Conservation (phyloP, 2,888 invertebrate genomes). For the Caenorhabditis sulstoni region DNA sequence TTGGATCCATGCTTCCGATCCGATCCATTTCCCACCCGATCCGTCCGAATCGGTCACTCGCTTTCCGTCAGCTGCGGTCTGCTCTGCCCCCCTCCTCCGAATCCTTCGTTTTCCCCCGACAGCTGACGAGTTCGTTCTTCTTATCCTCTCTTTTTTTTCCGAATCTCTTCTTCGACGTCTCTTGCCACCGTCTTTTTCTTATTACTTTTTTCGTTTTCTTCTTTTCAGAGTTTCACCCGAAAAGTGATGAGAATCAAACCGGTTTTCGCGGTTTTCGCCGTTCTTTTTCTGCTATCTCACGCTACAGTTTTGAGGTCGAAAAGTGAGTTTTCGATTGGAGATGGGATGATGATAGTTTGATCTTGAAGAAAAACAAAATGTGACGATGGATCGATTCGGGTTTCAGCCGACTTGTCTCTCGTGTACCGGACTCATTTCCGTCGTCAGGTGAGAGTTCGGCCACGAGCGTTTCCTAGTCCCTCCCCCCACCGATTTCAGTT, state of each 20-base stretch:
- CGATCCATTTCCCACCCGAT: neutral
- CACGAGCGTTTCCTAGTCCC: neutral
- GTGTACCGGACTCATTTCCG: slow-evolving; percentile 39
- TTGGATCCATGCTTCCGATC: neutral
- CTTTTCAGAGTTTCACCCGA: slow-evolving; percentile 1
- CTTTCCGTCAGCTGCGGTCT: slow-evolving; percentile 18
- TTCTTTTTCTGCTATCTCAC: slow-evolving; percentile 19
- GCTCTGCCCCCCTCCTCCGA: too few species aligned
- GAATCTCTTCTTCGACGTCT: slow-evolving; percentile 17
- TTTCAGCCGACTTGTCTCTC: slow-evolving; percentile 52
- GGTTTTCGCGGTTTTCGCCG: slow-evolving; percentile 7
- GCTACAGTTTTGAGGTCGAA: slow-evolving; percentile 30
- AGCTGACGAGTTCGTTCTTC: slow-evolving; percentile 38
- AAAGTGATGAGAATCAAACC: slow-evolving; percentile 2
- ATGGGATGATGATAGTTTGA: too few species aligned
- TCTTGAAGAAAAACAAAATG: neutral
- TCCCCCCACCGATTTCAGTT: slow-evolving; percentile 55
- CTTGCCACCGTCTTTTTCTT: too few species aligned
- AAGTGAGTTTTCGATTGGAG: slow-evolving; percentile 1
- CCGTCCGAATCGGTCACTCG: slow-evolving; percentile 22
- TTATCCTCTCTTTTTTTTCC: slow-evolving; percentile 16
- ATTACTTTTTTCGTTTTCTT: slow-evolving; percentile 30
- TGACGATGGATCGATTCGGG: slow-evolving; percentile 31
- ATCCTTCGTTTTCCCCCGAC: slow-evolving; percentile 10
- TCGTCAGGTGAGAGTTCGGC: slow-evolving; percentile 22